Conservation (phyloP, 53 echinoderm and acorn worm species). For the Henricia sp. region DNA sequence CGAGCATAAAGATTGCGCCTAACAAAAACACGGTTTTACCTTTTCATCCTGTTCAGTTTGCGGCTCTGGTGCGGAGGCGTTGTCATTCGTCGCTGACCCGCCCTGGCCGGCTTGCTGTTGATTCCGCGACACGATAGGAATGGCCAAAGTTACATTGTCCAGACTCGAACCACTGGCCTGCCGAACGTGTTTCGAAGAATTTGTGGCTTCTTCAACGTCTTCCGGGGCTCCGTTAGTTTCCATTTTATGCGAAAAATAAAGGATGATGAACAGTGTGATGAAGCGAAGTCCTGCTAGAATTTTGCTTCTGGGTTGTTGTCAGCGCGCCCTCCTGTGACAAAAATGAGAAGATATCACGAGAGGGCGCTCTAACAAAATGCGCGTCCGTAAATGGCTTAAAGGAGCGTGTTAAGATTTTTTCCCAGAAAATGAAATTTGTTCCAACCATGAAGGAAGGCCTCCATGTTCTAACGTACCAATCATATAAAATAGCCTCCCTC, state of each 20-base stretch:
- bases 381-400: too few relatives aligned
- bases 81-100: slow-evolving; percentile 17
- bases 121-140: not conserved
- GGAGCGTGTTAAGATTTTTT: too few relatives aligned
- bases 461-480: too few relatives aligned
- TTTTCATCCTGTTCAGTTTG: slow-evolving; percentile 1
- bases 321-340: slow-evolving; percentile 43
- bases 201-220: slow-evolving; percentile 51
- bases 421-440: too few relatives aligned
- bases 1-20: not conserved
- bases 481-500: too few relatives aligned
- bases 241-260: slow-evolving; percentile 32
- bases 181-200: slow-evolving; percentile 38
- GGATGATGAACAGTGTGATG: not conserved
- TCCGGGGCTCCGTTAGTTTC: slow-evolving; percentile 67
- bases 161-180: slow-evolving; percentile 58
- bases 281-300: not conserved
- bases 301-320: not conserved
- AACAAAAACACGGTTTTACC: not conserved
- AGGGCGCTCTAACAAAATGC: too few relatives aligned
- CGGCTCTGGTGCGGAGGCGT: slow-evolving; percentile 34
- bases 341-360: not conserved
- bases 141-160: slow-evolving; percentile 54
- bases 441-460: too few relatives aligned
- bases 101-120: not conserved